Conservation (phyloP, 2,797 vertebrate species). For the Gymnoscopelus braueri region DNA sequence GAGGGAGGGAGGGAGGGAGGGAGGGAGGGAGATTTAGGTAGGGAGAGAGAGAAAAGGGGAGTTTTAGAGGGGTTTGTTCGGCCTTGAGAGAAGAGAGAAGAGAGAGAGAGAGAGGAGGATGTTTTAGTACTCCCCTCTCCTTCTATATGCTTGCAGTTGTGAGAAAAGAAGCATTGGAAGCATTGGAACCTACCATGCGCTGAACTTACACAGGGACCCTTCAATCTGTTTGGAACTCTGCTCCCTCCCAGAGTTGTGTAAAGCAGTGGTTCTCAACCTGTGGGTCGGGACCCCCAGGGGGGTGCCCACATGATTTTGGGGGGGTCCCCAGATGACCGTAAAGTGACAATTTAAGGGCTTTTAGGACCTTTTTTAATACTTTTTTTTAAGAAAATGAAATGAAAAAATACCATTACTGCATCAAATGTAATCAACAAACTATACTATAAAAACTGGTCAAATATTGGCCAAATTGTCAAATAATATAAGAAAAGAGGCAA, state of each 20-base stretch:
- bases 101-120: conserved; percentile 16
- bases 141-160: conserved; percentile 36
- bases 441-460: too few relatives aligned
- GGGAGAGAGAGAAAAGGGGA: conserved; percentile 22
- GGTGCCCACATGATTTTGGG: too few relatives aligned
- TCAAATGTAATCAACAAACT: too few relatives aligned
- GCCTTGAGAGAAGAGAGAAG: conserved; percentile 25
- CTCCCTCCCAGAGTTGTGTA: conserved; percentile 8
- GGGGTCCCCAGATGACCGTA: too few relatives aligned
- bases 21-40: neutral
- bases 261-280: too few relatives aligned
- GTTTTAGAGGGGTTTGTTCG: conserved; percentile 64
- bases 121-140: conserved; percentile 41
- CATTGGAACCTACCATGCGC: conserved; percentile 24
- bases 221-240: conserved; percentile 14
- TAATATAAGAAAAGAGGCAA: too few relatives aligned
- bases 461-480: too few relatives aligned
- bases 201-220: conserved; percentile 20
- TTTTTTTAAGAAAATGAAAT: too few relatives aligned
- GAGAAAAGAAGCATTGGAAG: conserved; percentile 44
- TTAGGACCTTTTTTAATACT: too few relatives aligned
- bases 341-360: too few relatives aligned
- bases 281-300: too few relatives aligned
- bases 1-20: neutral
- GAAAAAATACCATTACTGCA: too few relatives aligned